Evolutionary conservation across 2,797 vertebrate genomes (phyloP).

Genomic region (Vipera ursinii): DNA sequence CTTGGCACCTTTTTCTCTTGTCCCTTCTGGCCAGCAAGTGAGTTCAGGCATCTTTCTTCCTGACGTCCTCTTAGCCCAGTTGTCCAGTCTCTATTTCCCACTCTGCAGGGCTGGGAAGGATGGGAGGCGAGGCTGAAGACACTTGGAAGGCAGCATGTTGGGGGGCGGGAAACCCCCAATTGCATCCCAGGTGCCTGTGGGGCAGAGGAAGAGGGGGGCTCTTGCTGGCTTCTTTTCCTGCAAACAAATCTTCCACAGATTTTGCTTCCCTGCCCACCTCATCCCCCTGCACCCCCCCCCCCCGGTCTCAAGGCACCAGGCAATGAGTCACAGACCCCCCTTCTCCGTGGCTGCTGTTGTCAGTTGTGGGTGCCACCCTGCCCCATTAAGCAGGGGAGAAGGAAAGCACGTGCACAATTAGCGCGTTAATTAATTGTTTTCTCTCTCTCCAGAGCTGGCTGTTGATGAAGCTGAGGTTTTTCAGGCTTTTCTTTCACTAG

Average conservation of each 20-base stretch:
- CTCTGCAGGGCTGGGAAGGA: background rate
- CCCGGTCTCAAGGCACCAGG: conserved; percentile 56
- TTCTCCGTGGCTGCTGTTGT: conserved; percentile 26
- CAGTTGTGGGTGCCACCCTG: conserved; percentile 46
- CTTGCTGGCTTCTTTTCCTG: conserved; percentile 41
- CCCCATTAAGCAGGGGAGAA: conserved; percentile 50
- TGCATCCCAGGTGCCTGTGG: conserved; percentile 46
- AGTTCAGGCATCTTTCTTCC: background rate
- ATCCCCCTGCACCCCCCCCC: no score
- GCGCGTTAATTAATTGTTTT: conserved; percentile 55
- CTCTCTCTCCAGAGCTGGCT: conserved; percentile 41
- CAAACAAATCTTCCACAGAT: conserved; percentile 51
- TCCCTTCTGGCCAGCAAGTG: background rate
- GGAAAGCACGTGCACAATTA: conserved; percentile 53
- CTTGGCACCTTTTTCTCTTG: no score
- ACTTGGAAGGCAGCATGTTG: background rate
- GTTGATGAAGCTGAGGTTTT: conserved; percentile 50
- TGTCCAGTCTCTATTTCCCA: background rate
- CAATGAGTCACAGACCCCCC: conserved; percentile 40
- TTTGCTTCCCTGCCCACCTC: no score
- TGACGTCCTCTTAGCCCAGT: background rate
- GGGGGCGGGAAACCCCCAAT: background rate
- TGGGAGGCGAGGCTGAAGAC: conserved; percentile 5
- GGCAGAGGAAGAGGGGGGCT: background rate
- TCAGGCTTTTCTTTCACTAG: background rate